Base-by-base conservation (phyloP, 2,797 vertebrate species). In the Fundulus diaphanus region DNA sequence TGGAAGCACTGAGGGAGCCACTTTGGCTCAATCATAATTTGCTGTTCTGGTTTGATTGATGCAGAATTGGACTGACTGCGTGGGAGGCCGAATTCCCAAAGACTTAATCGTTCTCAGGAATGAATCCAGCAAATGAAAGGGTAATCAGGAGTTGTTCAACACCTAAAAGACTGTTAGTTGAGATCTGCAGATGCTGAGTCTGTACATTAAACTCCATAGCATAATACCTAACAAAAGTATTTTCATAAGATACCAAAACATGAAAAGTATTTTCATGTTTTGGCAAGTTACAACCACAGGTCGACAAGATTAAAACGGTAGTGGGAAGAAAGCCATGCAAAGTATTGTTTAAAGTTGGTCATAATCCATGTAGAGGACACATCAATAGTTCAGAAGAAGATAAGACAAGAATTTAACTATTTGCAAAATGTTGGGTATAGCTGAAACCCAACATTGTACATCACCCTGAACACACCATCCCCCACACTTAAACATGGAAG, bases 21-120 rank as follows among this genome's bases (percentile, higher is more conserved):
- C 74, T 80, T 46, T 54, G 67, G 42, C 72, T 68, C 70, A 54
- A 13, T 80, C 66, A 9, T 71, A 76, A 76, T 83, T 81, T 59
- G 65, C 42, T 44, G 35, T 72, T 84, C 52, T 54, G 79, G 56
- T 78, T 85, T 79, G 72, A 80, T 76, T 51, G 75, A 57, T 72
- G 77, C 33, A 3, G 16, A 46, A 66, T 40, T 70, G 52, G 68
- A 70, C 51, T 22, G 18, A 67, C 15, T 63, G 54, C 11, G 67
- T 82, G 82, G 88, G 86, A 81, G 88, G 79, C 72, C 40, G 8
- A 27, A 57, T 79, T 87, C 84, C 71, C 78, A 81, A 74, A 85
- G 66, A 76, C 42, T 74, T 44, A 20, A 49, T 35, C 20, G 8
- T 7, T 27, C 59, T 76, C 16, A 11, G 16, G 54, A 31, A 15